Evolutionary conservation across 2,797 vertebrate species (phyloP), one percentile per base, ranked within the genome.

Genomic region (Sebastes oblongus): DNA sequence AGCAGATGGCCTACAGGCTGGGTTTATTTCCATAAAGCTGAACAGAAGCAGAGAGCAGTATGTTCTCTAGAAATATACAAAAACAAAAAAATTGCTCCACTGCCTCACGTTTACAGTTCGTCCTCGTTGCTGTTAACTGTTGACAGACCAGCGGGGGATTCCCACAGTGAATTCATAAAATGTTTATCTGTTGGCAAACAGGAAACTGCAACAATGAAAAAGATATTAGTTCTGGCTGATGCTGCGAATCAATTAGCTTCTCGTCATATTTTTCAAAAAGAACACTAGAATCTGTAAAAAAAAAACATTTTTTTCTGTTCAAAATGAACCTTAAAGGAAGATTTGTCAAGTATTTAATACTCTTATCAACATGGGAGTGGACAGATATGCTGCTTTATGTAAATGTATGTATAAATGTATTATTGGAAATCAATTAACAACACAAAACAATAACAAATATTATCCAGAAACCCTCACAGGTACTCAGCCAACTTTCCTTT

Each of bases 11-110:
- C 64, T 12, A 2, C 39, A 27, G 72, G 65, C 50, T 9, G 12
- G 10, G 27, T 72, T 61, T 9, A 71, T 29, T 77, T 74, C 68
- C 46, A 30, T 74, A 66, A 72, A 32, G 72, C 54, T 30, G 32
- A 76, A 62, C 27, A 32, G 36, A 25, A 58, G n/a, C n/a, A 66
- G 34, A 52, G 12, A 59, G 30, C 29, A 67, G 4, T 6, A 36
- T 32, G 36, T 70, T 50, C 24, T 24, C 32, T 8, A 8, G 18
- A n/a, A 52, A 20, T 7, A 36, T 5, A 30, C 27, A 14, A 3
- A 8, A 30, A 30, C 20, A 36, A 13, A 8, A 30, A 36, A 27
- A 36, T 7, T 2, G 16, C 61, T 36, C 39, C 24, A 2, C 13
- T 0, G 3, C 25, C 11, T 46, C n/a, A 60, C 8, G n/a, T 10